phyloP scores from a whole-genome alignment of 2,797 vertebrate species.

The Craterocephalus amniculus region DNA sequence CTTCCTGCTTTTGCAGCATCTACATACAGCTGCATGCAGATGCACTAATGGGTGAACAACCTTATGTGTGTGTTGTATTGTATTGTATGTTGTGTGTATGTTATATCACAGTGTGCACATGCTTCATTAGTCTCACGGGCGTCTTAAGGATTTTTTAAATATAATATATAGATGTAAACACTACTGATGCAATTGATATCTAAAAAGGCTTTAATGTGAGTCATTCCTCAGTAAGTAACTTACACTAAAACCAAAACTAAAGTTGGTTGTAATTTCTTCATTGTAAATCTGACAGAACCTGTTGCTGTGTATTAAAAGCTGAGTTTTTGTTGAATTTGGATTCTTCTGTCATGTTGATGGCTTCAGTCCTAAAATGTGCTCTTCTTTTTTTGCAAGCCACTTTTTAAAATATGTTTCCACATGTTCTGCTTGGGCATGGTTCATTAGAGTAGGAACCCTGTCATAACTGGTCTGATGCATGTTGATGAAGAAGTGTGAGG shows the following conservation, averaged over 20 bases:
- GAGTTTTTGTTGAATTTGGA: background rate
- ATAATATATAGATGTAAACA: no score
- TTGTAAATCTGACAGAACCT: background rate
- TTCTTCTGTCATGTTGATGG: background rate
- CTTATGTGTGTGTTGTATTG: no score
- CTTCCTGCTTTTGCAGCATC: background rate
- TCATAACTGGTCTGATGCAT: background rate
- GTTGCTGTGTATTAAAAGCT: background rate
- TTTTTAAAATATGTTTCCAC: background rate
- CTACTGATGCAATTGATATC: background rate
- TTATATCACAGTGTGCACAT: background rate
- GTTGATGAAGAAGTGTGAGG: background rate
- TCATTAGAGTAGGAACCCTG: no score
- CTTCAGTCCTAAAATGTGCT: background rate
- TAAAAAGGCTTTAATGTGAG: background rate
- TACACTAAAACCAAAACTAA: constrained; percentile 2
- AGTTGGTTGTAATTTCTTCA: background rate
- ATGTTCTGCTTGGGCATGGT: background rate
- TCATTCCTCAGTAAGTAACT: background rate
- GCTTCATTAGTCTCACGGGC: background rate
- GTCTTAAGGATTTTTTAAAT: no score
- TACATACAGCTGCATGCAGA: background rate
- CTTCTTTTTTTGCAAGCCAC: constrained; percentile 8
- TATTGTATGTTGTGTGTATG: background rate
- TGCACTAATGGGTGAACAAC: background rate